phyloP scores from a whole-genome alignment of 2,888 invertebrate species.

The Drosophila subquinaria region DNA sequence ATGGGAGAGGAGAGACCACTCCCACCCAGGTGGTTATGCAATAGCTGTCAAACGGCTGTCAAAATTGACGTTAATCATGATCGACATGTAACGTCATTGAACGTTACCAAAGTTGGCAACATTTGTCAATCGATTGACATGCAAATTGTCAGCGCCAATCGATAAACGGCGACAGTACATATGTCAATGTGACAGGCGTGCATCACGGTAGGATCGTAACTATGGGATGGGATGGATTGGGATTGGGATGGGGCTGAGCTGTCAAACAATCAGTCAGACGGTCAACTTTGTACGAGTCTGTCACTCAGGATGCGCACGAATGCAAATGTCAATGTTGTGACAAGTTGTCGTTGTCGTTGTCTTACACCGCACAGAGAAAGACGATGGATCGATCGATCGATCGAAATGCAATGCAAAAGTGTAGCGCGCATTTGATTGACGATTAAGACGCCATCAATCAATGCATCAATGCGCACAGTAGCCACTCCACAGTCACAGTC shows the following conservation, averaged over 20 bases:
- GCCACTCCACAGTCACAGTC: conserved; percentile 28
- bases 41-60: conserved; percentile 76
- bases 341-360: conserved; percentile 66
- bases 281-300: conserved; percentile 60
- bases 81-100: conserved; percentile 72
- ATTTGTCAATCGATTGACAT: conserved; percentile 80
- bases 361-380: conserved; percentile 37
- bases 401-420: conserved; percentile 70
- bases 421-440: conserved; percentile 84
- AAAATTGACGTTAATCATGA: conserved; percentile 74
- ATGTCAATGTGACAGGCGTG: conserved; percentile 76
- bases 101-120: conserved; percentile 76
- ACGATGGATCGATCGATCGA: conserved; percentile 26
- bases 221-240: neutral
- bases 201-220: conserved; percentile 51
- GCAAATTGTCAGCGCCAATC: conserved; percentile 79
- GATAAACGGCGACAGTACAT: conserved; percentile 68
- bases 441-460: conserved; percentile 85
- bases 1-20: conserved; percentile 36
- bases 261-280: conserved; percentile 77
- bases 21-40: conserved; percentile 69
- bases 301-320: conserved; percentile 78
- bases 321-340: conserved; percentile 79
- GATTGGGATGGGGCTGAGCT: conserved; percentile 39
- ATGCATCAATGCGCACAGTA: conserved; percentile 75